phyloP scores from a whole-genome alignment of 1,140 invertebrate species.

The Liolophura sinensis region DNA sequence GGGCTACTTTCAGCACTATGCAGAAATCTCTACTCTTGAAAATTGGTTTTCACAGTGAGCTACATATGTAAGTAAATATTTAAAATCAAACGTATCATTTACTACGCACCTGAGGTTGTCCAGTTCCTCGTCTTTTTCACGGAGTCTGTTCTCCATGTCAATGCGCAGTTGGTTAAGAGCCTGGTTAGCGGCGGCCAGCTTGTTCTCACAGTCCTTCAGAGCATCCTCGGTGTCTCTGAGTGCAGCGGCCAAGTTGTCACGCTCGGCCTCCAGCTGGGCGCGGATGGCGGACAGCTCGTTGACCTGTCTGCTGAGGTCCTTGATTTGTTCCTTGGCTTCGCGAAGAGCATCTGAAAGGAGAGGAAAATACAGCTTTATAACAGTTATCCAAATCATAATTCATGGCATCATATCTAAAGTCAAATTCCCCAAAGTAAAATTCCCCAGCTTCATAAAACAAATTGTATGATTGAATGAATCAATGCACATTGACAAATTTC shows the following conservation, averaged over 20 bases:
- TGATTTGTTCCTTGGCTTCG: conserved; percentile 51
- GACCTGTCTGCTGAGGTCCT: conserved; percentile 54
- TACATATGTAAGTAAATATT: not conserved
- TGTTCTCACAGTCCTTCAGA: conserved; percentile 53
- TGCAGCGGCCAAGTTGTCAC: conserved; percentile 52
- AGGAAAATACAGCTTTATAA: too few species aligned
- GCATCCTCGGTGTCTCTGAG: conserved; percentile 56
- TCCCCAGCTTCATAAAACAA: too few species aligned
- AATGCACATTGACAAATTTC: too few species aligned
- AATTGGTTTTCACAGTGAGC: not conserved
- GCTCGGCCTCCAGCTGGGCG: conserved; percentile 52
- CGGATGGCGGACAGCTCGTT: conserved; percentile 47
- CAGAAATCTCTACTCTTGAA: too few species aligned
- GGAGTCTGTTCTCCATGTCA: conserved; percentile 57
- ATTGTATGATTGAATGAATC: too few species aligned
- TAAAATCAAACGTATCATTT: not conserved
- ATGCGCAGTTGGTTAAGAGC: conserved; percentile 52
- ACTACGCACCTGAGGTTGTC: conserved; percentile 50
- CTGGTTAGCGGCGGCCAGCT: conserved; percentile 52
- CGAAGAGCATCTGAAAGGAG: conserved; percentile 32
- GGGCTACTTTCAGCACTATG: too few species aligned
- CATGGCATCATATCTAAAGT: too few species aligned
- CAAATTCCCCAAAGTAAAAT: too few species aligned
- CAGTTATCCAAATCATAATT: too few species aligned
- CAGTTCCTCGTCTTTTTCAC: conserved; percentile 60